Percentiles rank a stretch among this genome's conserved stretches.
Conservation (phyloP, 2,797 vertebrate species). For the Sebastes umbrosus region DNA sequence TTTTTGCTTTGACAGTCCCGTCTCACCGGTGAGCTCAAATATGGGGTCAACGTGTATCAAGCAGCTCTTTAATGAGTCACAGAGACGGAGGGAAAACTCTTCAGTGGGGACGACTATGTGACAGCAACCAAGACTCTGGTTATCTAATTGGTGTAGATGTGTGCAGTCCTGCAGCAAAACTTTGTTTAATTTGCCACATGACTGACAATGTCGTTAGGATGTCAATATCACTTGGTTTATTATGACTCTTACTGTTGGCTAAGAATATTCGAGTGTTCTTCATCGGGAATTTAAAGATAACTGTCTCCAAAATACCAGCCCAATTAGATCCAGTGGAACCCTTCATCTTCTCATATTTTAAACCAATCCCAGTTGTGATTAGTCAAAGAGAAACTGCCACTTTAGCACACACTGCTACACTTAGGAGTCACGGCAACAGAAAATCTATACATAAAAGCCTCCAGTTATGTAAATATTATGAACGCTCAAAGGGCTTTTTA, state of each 20-base stretch:
- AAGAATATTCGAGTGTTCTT: background rate
- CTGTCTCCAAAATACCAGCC: constrained; percentile 17
- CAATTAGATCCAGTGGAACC: constrained; percentile 52
- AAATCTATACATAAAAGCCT: background rate
- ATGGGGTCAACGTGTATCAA: constrained; percentile 19
- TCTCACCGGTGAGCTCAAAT: constrained; percentile 16
- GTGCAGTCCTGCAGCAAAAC: constrained; percentile 21
- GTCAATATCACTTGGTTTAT: constrained; percentile 20
- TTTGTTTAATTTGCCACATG: constrained; percentile 40
- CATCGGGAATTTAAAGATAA: constrained; percentile 10
- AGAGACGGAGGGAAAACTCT: constrained; percentile 19
- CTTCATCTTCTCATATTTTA: background rate
- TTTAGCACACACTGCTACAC: background rate
- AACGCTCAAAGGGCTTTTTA: background rate
- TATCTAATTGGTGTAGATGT: constrained; percentile 49
- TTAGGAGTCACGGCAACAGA: background rate
- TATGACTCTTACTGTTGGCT: background rate
- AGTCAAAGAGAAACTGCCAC: background rate
- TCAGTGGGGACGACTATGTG: constrained; percentile 21
- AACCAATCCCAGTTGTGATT: background rate
- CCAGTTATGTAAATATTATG: background rate
- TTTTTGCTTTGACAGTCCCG: constrained; percentile 33
- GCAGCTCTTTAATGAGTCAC: constrained; percentile 38
- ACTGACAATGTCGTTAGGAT: constrained; percentile 37
- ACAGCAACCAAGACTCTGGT: constrained; percentile 28